Percentiles rank a stretch among this genome's conserved stretches.
Conservation (phyloP, 2,888 invertebrate genomes). For the Cetonia aurata region DNA sequence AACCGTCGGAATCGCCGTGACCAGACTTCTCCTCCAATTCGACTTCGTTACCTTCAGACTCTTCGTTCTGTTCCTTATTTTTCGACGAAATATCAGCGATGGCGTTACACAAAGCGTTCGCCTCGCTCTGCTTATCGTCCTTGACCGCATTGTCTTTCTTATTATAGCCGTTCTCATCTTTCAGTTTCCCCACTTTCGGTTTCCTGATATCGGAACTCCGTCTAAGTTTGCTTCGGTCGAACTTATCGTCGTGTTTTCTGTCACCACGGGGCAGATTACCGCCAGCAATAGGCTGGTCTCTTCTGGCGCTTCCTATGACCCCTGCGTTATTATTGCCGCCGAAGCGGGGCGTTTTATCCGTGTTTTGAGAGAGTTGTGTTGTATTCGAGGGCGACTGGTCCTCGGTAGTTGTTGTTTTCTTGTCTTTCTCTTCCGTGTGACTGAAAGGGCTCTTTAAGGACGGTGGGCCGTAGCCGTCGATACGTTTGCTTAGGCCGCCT, state of each 20-base stretch:
- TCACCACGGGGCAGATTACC: conserved; percentile 10
- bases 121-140: conserved; percentile 70
- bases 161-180: conserved; percentile 8
- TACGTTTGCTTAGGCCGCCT: conserved; percentile 72
- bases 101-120: conserved; percentile 69
- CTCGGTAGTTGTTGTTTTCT: conserved; percentile 57
- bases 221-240: conserved; percentile 41
- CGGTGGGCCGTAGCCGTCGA: conserved; percentile 85
- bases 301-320: conserved; percentile 43
- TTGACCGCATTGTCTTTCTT: conserved; percentile 62
- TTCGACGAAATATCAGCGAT: conserved; percentile 65
- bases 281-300: conserved; percentile 50
- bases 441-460: conserved; percentile 83
- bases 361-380: conserved; percentile 32
- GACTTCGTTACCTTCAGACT: conserved; percentile 53
- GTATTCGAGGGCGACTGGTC: conserved; percentile 74
- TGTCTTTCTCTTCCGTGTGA: conserved; percentile 62
- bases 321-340: conserved; percentile 40
- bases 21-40: conserved; percentile 62
- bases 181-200: conserved; percentile 16
- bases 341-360: conserved; percentile 31
- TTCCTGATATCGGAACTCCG: conserved; percentile 39
- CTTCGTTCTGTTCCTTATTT: conserved; percentile 63
- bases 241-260: conserved; percentile 43
- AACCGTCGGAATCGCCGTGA: conserved; percentile 76